These are phyloP conservation scores for Phacellophora camtschatica DNA, from an alignment of 30 jellyfish, hydroid and myxozoan genomes.

Conservation along the genomic window DNA sequence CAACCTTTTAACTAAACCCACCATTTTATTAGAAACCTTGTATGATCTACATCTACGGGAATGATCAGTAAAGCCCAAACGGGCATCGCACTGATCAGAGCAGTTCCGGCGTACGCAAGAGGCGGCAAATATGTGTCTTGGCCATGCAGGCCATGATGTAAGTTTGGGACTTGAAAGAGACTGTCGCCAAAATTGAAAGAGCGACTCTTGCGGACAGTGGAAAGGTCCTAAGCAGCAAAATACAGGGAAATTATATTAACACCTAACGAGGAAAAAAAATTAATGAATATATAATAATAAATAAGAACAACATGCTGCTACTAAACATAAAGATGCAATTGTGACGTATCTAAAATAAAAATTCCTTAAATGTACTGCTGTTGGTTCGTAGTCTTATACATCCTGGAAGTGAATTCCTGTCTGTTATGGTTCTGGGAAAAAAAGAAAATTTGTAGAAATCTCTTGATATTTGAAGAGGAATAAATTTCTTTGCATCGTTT, in stretches of 20 bases:
- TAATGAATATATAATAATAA: neutral
- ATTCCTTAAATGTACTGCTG: constrained; percentile 37
- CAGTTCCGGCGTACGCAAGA: constrained; percentile 1
- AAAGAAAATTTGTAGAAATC: constrained; percentile 34
- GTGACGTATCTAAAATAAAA: constrained; percentile 3
- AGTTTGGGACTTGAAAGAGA: neutral
- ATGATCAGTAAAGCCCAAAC: constrained; percentile 10
- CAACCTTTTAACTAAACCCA: too few species aligned
- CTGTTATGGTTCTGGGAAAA: constrained; percentile 49
- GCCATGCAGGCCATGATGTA: neutral
- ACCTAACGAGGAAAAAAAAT: neutral
- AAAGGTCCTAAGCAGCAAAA: constrained; percentile 14
- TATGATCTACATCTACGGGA: neutral
- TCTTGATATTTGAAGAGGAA: constrained; percentile 10
- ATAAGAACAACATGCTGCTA: constrained; percentile 19
- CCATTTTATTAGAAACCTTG: neutral
- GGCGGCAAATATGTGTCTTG: neutral
- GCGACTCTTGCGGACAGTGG: neutral
- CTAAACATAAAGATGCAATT: constrained; percentile 2
- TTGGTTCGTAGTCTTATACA: constrained; percentile 15
- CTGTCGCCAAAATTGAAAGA: too few species aligned
- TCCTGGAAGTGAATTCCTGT: constrained; percentile 44
- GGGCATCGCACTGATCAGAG: neutral
- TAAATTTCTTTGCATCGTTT: constrained; percentile 13
- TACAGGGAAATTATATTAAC: neutral